Percentiles rank a stretch among this genome's conserved stretches.
Conservation (phyloP, 2,797 vertebrate species). For the Hoplostethus atlanticus region DNA sequence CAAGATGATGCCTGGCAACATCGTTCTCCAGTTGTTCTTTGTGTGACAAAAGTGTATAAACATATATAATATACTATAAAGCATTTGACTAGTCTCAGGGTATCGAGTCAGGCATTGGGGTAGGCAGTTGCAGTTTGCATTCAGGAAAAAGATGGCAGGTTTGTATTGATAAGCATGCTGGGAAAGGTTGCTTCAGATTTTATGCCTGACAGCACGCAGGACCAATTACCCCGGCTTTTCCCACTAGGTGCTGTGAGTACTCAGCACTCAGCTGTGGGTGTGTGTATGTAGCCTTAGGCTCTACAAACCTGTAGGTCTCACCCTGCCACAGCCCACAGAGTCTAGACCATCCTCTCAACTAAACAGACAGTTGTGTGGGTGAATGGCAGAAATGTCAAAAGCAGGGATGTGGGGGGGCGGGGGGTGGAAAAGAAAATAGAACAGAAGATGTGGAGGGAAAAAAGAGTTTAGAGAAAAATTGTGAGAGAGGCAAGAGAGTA, state of each 20-base stretch:
- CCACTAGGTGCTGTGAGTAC: slow-evolving; percentile 4
- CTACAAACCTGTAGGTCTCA: slow-evolving; percentile 27
- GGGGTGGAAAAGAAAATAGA: slow-evolving; percentile 20
- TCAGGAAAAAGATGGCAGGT: slow-evolving; percentile 9
- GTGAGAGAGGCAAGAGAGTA: slow-evolving; percentile 19
- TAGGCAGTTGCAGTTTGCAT: no score
- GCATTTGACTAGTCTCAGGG: no score
- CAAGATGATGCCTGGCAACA: no score
- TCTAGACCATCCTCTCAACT: slow-evolving; percentile 38
- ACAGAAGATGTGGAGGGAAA: neutral
- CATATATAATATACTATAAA: no score
- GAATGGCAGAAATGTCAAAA: slow-evolving; percentile 42
- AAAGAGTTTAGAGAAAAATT: neutral
- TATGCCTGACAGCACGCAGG: slow-evolving; percentile 44
- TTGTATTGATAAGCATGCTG: slow-evolving; percentile 42
- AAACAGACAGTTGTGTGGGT: slow-evolving; percentile 38
- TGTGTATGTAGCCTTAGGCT: slow-evolving; percentile 31
- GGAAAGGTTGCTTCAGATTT: slow-evolving; percentile 44
- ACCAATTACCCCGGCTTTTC: slow-evolving; percentile 53
- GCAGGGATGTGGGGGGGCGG: slow-evolving; percentile 2
- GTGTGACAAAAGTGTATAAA: no score
- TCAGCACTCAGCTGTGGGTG: no score
- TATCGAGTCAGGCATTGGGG: no score
- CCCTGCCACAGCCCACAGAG: slow-evolving; percentile 33
- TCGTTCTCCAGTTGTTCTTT: no score